Evolutionary conservation across 2,888 invertebrate genomes (phyloP), one percentile per base, ranked within the genome.

Genomic region (Selenia dentaria): DNA sequence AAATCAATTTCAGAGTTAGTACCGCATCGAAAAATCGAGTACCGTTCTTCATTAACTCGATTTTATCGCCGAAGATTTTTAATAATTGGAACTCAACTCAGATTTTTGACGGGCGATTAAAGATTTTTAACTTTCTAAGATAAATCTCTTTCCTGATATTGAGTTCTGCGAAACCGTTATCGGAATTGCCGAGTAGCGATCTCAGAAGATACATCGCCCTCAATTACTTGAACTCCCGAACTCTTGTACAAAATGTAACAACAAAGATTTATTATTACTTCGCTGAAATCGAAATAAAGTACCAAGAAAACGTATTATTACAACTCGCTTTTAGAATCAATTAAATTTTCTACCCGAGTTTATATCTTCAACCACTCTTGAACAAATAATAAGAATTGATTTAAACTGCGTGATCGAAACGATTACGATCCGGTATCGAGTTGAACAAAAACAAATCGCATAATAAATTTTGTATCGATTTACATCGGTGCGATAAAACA

Each of bases 1-100:
- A 85, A 89, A 88, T 87, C 87, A 85, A 88, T 87, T 86, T 82
- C 74, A 73, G 73, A 76, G 70, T 79, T 76, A 65, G 66, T 62
- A 56, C 59, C 61, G 64, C 77, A 84, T 83, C 82, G 71, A 69
- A 78, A 83, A 84, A 77, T 74, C 68, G 65, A 66, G 73, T 76
- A 79, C 85, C 81, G 84, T 84, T 83, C 85, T 86, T 87, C 85
- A 87, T 89, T 89, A 87, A 82, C 77, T 81, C 74, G 89, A 89
- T 89, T 84, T 86, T 89, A 87, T 90, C 89, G 67, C 59, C 69
- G 70, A 67, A 69, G 74, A 76, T 88, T 87, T 85, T 83, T 88
- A 79, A 86, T 85, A 87, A 89, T 83, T 80, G 82, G 74, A 73
- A 74, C 79, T 72, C 73, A 64, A 62, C 64, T 70, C 75, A 71